Evolutionary conservation across 2,888 invertebrate species (phyloP).

Genomic region (Megamerina dolium): DNA sequence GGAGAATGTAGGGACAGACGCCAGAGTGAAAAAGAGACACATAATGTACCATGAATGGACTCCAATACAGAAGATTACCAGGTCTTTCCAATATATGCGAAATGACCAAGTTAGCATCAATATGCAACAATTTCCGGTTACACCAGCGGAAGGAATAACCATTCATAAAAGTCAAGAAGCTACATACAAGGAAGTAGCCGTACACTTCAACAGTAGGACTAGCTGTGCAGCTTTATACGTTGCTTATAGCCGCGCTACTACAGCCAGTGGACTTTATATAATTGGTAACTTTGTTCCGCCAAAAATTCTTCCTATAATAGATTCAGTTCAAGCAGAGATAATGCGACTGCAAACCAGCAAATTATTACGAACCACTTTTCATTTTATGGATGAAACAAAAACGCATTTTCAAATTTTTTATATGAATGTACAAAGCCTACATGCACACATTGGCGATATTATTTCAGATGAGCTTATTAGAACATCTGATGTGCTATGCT

Average conservation of each 20-base stretch:
- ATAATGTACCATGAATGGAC: too few species aligned
- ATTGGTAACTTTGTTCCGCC: constrained; percentile 5
- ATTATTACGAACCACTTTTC: too few species aligned
- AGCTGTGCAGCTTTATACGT: constrained; percentile 11
- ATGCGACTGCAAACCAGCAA: too few species aligned
- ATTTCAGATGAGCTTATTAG: too few species aligned
- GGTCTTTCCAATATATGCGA: too few species aligned
- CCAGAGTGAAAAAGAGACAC: too few species aligned
- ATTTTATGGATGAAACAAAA: too few species aligned
- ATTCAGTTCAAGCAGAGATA: constrained; percentile 6
- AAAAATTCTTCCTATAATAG: background rate
- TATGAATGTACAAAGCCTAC: too few species aligned
- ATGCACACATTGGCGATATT: too few species aligned
- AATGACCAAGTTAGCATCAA: constrained; percentile 9
- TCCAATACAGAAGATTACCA: constrained; percentile 5
- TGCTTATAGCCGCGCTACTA: constrained; percentile 14
- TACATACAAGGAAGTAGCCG: constrained; percentile 9
- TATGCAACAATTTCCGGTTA: constrained; percentile 8
- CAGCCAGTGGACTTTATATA: constrained; percentile 6
- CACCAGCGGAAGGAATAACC: constrained; percentile 12
- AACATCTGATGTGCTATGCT: too few species aligned
- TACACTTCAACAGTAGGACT: constrained; percentile 6
- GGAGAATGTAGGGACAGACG: too few species aligned
- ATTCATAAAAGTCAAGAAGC: constrained; percentile 16
- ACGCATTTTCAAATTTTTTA: too few species aligned